These are phyloP conservation scores for Heliconius eleuchia DNA, from an alignment of 1,140 invertebrate genomes.

Conservation along the genomic window DNA sequence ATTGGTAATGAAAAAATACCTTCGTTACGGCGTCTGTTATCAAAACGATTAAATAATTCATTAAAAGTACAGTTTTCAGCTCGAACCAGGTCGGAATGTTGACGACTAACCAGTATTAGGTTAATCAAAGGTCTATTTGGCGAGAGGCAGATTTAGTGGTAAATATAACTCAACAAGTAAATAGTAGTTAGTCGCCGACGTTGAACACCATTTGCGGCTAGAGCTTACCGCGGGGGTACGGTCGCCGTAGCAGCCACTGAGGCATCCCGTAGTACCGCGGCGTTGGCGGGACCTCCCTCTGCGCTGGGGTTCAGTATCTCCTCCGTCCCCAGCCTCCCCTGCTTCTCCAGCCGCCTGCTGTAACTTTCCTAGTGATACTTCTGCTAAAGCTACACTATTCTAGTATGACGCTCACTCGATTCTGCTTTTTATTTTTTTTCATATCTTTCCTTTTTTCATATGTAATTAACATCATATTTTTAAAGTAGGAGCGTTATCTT, in stretches of 20 bases:
- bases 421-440: not conserved
- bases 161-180: not conserved
- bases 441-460: not conserved
- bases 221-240: conserved; percentile 83
- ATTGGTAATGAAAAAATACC: conserved; percentile 19
- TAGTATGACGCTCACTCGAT: conserved; percentile 35
- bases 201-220: conserved; percentile 2
- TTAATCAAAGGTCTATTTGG: not conserved
- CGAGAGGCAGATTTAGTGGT: not conserved
- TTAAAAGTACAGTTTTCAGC: conserved; percentile 1
- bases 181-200: conserved; percentile 28
- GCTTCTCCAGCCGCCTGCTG: conserved; percentile 79
- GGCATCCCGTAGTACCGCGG: conserved; percentile 77
- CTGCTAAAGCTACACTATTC: conserved; percentile 41
- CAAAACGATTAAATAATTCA: conserved; percentile 15
- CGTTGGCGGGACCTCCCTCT: conserved; percentile 44
- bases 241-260: conserved; percentile 83
- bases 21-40: conserved; percentile 22
- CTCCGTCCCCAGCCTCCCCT: conserved; percentile 56
- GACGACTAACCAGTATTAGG: not conserved
- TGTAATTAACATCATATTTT: not conserved
- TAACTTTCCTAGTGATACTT: conserved; percentile 63
- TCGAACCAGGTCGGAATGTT: not conserved
- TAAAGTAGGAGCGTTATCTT: not conserved
- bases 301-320: conserved; percentile 80